phyloP scores from a whole-genome alignment of 2,113 vertebrate species.

The Thamnophis sirtalis region DNA sequence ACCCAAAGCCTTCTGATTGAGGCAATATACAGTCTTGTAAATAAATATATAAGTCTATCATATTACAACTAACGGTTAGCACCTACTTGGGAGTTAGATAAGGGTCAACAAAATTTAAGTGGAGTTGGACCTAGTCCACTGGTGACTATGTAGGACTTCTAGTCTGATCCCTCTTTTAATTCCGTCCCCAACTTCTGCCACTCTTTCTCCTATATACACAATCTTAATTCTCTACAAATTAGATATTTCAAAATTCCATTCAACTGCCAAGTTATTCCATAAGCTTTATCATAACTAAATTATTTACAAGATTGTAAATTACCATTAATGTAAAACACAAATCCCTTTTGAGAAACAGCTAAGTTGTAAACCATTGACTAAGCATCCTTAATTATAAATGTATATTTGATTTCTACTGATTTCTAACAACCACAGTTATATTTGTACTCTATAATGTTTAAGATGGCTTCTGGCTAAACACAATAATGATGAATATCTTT shows the following conservation, averaged over 20 bases:
- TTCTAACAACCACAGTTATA: not conserved
- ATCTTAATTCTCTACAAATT: not conserved
- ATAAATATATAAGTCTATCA: not conserved
- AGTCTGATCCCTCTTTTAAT: not conserved
- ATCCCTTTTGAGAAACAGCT: not conserved
- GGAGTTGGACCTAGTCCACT: not conserved
- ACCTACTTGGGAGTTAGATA: not conserved
- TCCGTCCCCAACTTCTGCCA: not conserved
- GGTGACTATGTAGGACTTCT: not conserved
- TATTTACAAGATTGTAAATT: not conserved
- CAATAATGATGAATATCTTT: not conserved
- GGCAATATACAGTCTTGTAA: not conserved
- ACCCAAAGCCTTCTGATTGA: not conserved
- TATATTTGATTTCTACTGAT: not conserved
- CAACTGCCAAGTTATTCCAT: not conserved
- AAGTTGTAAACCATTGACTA: not conserved
- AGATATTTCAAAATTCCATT: not conserved
- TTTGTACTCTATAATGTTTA: not conserved
- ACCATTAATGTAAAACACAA: not conserved
- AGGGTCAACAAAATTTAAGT: not conserved
- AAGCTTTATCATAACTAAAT: not conserved
- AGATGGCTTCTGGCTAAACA: not conserved
- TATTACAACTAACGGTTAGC: not conserved
- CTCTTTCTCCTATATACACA: not conserved
- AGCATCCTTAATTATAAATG: not conserved